phyloP scores from a whole-genome alignment of 2,113 vertebrate species.

The Passerina amoena region DNA sequence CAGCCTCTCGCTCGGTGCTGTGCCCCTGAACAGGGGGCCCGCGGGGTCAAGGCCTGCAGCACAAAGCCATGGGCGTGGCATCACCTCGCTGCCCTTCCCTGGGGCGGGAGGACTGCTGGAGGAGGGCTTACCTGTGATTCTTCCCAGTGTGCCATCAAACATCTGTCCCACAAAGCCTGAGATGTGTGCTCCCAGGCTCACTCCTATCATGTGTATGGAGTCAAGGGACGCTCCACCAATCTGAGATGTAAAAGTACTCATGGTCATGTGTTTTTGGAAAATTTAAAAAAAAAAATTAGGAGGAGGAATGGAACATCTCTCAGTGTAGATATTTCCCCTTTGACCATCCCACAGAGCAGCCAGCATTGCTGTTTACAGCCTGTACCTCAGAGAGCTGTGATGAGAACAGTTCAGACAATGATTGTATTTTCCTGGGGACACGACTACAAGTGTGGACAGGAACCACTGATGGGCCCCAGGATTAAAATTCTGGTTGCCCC shows the following conservation, averaged over 20 bases:
- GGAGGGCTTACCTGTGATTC: constrained; percentile 86
- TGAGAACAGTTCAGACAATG: not conserved
- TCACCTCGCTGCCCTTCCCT: accelerated
- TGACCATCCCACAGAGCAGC: not conserved
- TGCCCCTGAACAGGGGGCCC: constrained; percentile 85
- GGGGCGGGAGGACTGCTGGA: accelerated
- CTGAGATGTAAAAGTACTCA: constrained; percentile 63
- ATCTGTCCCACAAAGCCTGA: constrained; percentile 88
- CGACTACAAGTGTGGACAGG: not conserved
- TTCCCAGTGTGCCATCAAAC: constrained; percentile 84
- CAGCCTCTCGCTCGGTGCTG: constrained; percentile 78
- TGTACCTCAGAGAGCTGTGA: not conserved
- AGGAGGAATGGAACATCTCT: not conserved
- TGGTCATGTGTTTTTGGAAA: not conserved
- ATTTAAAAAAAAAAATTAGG: not conserved
- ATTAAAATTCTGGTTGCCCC: not conserved
- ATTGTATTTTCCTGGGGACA: not conserved
- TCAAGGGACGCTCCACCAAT: constrained; percentile 79
- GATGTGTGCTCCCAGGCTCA: constrained; percentile 93
- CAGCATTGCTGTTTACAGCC: not conserved
- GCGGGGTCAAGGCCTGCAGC: constrained; percentile 89
- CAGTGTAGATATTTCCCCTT: not conserved
- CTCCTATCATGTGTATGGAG: constrained; percentile 87
- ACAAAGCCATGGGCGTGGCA: not conserved
- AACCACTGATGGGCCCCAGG: not conserved